phyloP scores from a whole-genome alignment of 2,888 invertebrate genomes.

The Eretmocerus hayati region DNA sequence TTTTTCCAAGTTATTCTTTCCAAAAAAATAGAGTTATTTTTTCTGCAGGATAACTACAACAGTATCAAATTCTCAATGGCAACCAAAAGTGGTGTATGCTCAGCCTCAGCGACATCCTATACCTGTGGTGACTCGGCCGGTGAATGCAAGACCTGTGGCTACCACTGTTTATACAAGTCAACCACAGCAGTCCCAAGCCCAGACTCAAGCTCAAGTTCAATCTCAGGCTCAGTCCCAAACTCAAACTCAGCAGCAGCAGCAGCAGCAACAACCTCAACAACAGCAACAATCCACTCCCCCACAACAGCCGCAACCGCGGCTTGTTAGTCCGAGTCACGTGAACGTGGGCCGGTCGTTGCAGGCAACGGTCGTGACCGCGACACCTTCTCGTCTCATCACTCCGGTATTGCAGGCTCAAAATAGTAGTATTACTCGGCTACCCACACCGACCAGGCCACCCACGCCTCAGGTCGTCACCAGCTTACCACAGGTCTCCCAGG shows the following conservation, averaged over 20 bases:
- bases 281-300: neutral
- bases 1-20: too few relatives aligned
- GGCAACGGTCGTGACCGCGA: slow-evolving; percentile 39
- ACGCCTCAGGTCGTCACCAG: slow-evolving; percentile 34
- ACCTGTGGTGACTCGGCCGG: slow-evolving; percentile 38
- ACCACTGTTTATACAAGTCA: slow-evolving; percentile 31
- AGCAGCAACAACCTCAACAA: slow-evolving; percentile 16
- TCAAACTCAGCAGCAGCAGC: slow-evolving; percentile 26
- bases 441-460: slow-evolving; percentile 35
- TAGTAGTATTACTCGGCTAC: slow-evolving; percentile 35
- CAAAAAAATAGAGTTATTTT: too few relatives aligned
- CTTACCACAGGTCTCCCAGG: slow-evolving; percentile 33
- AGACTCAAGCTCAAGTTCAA: neutral
- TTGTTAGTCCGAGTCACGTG: slow-evolving; percentile 34
- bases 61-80: slow-evolving; percentile 40
- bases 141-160: slow-evolving; percentile 30
- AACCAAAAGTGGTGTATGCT: slow-evolving; percentile 39
- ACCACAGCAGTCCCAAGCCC: neutral
- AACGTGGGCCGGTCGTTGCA: slow-evolving; percentile 39
- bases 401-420: slow-evolving; percentile 39
- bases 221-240: neutral
- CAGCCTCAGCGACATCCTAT: slow-evolving; percentile 40
- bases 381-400: slow-evolving; percentile 39
- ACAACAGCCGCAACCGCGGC: slow-evolving; percentile 30
- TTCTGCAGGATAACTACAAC: slow-evolving; percentile 33